Base-by-base conservation (phyloP, 2,888 invertebrate species). In the Eristalis pertinax region DNA sequence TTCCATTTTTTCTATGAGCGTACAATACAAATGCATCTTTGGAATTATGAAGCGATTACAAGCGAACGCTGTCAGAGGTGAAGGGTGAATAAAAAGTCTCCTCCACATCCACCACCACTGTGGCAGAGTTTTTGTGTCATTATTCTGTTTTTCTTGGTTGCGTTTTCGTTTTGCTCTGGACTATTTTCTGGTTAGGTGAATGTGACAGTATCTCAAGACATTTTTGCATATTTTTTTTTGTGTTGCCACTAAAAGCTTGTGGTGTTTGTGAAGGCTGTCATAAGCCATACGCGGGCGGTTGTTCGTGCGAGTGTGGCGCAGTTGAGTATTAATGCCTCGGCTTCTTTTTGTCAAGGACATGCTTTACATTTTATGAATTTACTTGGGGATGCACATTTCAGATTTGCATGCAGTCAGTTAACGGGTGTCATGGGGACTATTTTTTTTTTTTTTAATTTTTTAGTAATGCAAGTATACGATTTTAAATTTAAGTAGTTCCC, bases 51-150 rank as follows among this genome's bases (percentile, higher is more conserved):
- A 50, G 50, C 50, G 19, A 50, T 50, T 50, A 76, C 38, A 78
- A 74, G 70, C 73, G 77, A 70, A 79, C 79, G 79, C 79, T 79
- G 43, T 68, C 63, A 19, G 64, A 68, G 76, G 64, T 77, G 76
- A 74, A 63, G 77, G 74, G 68, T 80, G 72, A 69, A 63, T 43
- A 41, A 38, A 68, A 69, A 19, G 50, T 1, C 50, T 7, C 19
- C 70, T 50, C 29, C 60, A 60, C 63, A 41, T 60, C 19, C 35
- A 64, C 63, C 62, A 69, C 19, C 69, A 81, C 22, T 64, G 69
- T 72, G 50, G 19, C n/a, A 19, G 7, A 19, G 38, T 38, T 35
- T 35, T 35, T 63, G 26, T 29, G 29, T n/a, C 29, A 29, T 19
- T 22, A 29, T 35, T 22, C 35, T 56, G 26, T 60, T 69, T 24